Evolutionary conservation across 2,113 vertebrate genomes (phyloP), one percentile per base, ranked within the genome.

Genomic region (Mus pahari): DNA sequence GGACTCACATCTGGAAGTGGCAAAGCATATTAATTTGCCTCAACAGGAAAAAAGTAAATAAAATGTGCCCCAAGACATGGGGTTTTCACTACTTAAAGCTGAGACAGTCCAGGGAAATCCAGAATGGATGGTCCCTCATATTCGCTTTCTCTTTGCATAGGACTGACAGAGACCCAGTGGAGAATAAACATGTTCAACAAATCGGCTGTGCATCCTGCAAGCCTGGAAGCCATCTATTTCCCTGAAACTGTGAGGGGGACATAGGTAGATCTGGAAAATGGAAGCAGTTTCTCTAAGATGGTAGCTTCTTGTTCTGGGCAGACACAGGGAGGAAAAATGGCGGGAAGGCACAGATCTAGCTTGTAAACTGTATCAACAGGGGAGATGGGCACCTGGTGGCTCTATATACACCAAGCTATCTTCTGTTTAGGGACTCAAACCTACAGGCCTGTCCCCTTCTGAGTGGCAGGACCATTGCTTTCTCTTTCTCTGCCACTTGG

Each of bases 151-250:
- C 62, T 13, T 0, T 58, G 50, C 42, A 36, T 64, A 60, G 7
- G 17, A 66, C 86, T 36, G 33, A 48, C 36, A 42, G 66, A 89
- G 66, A 94, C 39, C 53, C 45, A 60, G n/a, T 90, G 14, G 36
- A 45, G 75, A 92, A 83, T 19, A 75, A 39, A 84, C 60, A 82
- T 9, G 28, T 91, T 50, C 86, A 64, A 88, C 19, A 91, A 20
- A 7, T n/a, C 24, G 22, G 28, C 39, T 83, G 0, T 53, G 71
- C 26, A 13, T 89, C 50, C 87, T 81, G 68, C 73, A 73, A 79
- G 19, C 62, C 53, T 68, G 6, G 45, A 36, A 70, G 74, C 10
- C 12, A 24, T 66, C 53, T 48, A 2, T 48, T 36, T 74, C 48
- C 81, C 48, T 20, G 7, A 42, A 62, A 83, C 22, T 42, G 81